Percentiles rank a stretch among this genome's conserved stretches.
Evolutionary conservation across 2,888 invertebrate species (phyloP).

Genomic region (Morinoia aosen): DNA sequence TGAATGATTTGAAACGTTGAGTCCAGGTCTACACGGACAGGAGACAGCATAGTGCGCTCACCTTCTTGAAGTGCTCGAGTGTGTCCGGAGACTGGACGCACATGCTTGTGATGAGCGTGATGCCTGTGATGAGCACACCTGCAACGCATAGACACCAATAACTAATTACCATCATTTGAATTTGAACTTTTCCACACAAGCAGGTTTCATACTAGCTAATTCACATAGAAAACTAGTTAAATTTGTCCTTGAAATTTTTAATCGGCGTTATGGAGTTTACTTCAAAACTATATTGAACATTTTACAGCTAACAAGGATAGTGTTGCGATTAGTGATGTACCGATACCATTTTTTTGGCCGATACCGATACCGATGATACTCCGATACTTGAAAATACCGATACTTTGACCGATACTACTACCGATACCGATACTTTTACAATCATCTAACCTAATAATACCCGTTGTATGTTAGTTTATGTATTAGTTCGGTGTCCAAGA

Average conservation of each 20-base stretch:
- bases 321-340: no score
- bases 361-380: no score
- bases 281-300: neutral
- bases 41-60: slow-evolving; percentile 72
- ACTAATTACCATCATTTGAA: no score
- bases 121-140: slow-evolving; percentile 97
- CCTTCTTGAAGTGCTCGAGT: slow-evolving; percentile 98
- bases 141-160: slow-evolving; percentile 68
- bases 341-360: no score
- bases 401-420: no score
- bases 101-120: slow-evolving; percentile 99
- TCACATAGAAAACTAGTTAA: neutral
- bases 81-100: slow-evolving; percentile 98
- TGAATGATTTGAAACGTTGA: neutral
- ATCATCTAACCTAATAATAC: no score
- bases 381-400: no score
- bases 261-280: neutral
- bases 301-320: neutral
- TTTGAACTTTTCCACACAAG: no score
- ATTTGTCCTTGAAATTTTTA: neutral
- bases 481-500: no score
- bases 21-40: neutral
- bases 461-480: no score
- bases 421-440: no score
- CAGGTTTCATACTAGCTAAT: neutral